These are phyloP conservation scores for Xerus inauris DNA, from an alignment of 2,113 vertebrate species.

Conservation along the genomic window DNA sequence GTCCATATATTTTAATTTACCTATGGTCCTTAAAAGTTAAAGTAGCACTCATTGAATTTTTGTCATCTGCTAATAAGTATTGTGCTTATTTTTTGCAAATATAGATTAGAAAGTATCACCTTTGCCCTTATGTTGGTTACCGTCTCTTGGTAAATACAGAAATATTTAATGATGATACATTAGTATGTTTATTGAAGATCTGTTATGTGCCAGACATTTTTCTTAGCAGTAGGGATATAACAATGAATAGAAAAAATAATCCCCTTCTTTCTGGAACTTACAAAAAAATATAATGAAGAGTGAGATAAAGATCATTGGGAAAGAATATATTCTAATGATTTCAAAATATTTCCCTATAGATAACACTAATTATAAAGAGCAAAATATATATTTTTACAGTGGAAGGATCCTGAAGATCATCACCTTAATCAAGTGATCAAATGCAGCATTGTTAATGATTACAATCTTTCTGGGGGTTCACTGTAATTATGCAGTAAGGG, in stretches of 20 bases:
- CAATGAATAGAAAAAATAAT: conserved; percentile 35
- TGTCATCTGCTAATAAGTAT: neutral
- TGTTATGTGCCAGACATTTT: neutral
- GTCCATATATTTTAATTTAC: neutral
- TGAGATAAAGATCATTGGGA: neutral
- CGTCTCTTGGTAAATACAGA: conserved; percentile 32
- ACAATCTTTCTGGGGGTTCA: neutral
- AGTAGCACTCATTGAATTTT: neutral
- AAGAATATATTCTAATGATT: conserved; percentile 7
- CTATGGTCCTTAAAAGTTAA: conserved; percentile 28
- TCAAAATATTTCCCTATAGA: neutral
- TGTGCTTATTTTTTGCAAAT: conserved; percentile 36
- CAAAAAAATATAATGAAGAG: conserved; percentile 5
- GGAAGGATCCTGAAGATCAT: neutral
- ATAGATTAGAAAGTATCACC: neutral
- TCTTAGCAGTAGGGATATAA: neutral
- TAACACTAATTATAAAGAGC: conserved; percentile 42
- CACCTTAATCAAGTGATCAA: neutral
- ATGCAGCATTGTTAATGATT: neutral
- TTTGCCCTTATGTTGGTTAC: conserved; percentile 19
- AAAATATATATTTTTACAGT: neutral
- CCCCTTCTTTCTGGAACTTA: conserved; percentile 11
- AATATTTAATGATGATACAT: neutral
- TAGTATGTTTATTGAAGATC: neutral
- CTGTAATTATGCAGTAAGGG: neutral